Evolutionary conservation across 2,797 vertebrate genomes (phyloP).

Genomic region (Eutrigla gurnardus): DNA sequence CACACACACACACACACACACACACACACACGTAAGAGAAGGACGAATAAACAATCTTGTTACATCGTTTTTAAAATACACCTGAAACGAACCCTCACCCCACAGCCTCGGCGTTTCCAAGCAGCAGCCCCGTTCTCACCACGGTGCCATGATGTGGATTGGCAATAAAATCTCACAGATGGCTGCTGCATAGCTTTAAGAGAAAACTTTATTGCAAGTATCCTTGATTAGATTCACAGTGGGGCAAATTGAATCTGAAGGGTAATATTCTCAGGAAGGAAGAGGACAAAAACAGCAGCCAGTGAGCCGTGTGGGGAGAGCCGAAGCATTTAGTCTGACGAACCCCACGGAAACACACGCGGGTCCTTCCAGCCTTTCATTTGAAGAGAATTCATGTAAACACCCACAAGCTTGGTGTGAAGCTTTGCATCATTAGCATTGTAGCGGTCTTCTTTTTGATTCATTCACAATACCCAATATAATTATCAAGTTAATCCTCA

Average conservation of each 20-base stretch:
- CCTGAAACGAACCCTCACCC: background rate
- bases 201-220: constrained; percentile 53
- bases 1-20: background rate
- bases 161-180: constrained; percentile 49
- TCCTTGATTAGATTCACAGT: constrained; percentile 65
- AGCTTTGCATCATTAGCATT: constrained; percentile 1
- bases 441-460: constrained; percentile 9
- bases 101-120: background rate
- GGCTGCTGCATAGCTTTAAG: constrained; percentile 38
- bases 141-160: constrained; percentile 16
- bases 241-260: constrained; percentile 55
- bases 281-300: constrained; percentile 37
- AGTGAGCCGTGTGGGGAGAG: constrained; percentile 29
- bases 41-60: background rate
- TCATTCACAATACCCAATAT: constrained; percentile 15
- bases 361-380: constrained; percentile 35
- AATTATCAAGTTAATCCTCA: background rate
- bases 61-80: background rate
- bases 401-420: constrained; percentile 20
- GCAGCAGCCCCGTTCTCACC: constrained; percentile 8
- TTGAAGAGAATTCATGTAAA: constrained; percentile 24
- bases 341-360: constrained; percentile 35
- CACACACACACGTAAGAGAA: background rate
- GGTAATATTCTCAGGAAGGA: constrained; percentile 51
- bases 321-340: constrained; percentile 35